phyloP scores from a whole-genome alignment of 2,797 vertebrate genomes.

The Benthosema pterotum region DNA sequence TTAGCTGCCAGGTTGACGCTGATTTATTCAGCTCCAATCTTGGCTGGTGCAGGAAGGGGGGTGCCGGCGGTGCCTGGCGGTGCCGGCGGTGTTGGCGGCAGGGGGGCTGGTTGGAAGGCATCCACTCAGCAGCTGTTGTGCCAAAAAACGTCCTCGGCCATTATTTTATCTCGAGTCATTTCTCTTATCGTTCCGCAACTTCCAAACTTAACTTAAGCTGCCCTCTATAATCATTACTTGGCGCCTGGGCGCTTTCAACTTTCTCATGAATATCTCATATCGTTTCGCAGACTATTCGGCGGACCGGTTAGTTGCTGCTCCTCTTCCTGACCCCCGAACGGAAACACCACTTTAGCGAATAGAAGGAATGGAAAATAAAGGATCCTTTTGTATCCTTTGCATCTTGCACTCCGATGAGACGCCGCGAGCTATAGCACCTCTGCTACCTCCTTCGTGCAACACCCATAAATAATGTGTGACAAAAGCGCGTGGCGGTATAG shows the following conservation, averaged over 20 bases:
- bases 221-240: not conserved
- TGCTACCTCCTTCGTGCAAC: slow-evolving; percentile 40
- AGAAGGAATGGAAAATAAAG: slow-evolving; percentile 25
- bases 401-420: slow-evolving; percentile 26
- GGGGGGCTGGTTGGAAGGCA: not conserved
- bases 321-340: slow-evolving; percentile 27
- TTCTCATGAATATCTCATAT: slow-evolving; percentile 7
- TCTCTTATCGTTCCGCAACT: slow-evolving; percentile 26
- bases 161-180: slow-evolving; percentile 34
- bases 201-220: slow-evolving; percentile 1
- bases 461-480: slow-evolving; percentile 70
- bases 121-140: slow-evolving; percentile 56
- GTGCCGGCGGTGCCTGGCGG: too few relatives aligned
- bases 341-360: slow-evolving; percentile 39
- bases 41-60: slow-evolving; percentile 17
- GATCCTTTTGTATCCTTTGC: slow-evolving; percentile 41
- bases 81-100: not conserved
- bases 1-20: slow-evolving; percentile 63
- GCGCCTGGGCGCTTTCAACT: not conserved
- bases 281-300: not conserved
- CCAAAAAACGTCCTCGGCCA: slow-evolving; percentile 40
- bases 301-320: slow-evolving; percentile 17
- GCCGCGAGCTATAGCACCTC: slow-evolving; percentile 18
- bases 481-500: slow-evolving; percentile 32
- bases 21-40: slow-evolving; percentile 64